Percentiles rank a stretch among this genome's conserved stretches.
Evolutionary conservation across 2,113 vertebrate species (phyloP).

Genomic region (Agelaius phoeniceus): DNA sequence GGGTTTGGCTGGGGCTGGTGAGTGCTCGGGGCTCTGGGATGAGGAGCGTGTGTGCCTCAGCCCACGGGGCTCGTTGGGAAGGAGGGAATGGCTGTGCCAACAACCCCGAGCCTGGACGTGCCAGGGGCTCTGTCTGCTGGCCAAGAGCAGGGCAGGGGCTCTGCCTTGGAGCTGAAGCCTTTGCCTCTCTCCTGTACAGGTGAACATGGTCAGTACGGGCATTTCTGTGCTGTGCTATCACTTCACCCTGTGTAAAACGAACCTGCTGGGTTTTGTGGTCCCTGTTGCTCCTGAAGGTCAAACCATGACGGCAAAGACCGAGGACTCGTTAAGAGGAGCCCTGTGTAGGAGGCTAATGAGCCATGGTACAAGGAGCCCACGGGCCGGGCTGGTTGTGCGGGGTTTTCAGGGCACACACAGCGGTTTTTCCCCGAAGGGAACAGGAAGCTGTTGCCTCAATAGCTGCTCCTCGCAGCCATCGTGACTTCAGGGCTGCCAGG

Average conservation of each 20-base stretch:
- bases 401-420: neutral
- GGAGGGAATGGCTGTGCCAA: neutral
- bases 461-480: neutral
- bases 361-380: fast-evolving
- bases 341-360: fast-evolving
- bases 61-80: neutral
- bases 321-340: fast-evolving
- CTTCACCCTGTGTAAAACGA: fast-evolving
- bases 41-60: neutral
- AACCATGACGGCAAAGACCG: fast-evolving
- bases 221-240: fast-evolving
- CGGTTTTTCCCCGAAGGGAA: slow-evolving; percentile 38
- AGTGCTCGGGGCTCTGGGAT: neutral
- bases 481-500: fast-evolving
- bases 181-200: neutral
- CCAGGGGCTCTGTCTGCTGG: neutral
- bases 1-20: neutral
- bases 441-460: slow-evolving; percentile 14
- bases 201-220: neutral
- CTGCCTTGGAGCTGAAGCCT: neutral
- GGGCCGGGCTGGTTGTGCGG: neutral
- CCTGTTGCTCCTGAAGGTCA: too few relatives aligned
- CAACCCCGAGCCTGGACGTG: neutral
- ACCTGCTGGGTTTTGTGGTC: neutral
- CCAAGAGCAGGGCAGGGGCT: neutral